A percentile compares a stretch with the other conserved stretches of the same genome.
Evolutionary conservation across 2,888 invertebrate species (phyloP).

Genomic region (Nemoura dubitans): DNA sequence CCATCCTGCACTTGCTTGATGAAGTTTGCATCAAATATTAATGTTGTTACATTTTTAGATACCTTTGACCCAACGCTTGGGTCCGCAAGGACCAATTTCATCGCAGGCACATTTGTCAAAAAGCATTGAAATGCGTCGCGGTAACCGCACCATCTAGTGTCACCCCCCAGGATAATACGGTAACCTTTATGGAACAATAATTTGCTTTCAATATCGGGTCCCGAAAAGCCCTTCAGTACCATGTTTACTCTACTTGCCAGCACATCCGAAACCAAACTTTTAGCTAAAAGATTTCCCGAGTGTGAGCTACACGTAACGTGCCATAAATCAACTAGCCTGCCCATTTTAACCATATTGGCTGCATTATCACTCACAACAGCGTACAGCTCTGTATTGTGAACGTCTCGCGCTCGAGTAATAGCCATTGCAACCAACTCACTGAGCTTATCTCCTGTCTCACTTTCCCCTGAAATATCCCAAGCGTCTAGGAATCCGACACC

Average conservation of each 20-base stretch:
- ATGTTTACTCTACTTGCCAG: constrained; percentile 16
- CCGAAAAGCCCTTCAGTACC: constrained; percentile 27
- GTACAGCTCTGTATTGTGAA: constrained; percentile 56
- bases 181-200: constrained; percentile 18
- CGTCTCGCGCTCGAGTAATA: constrained; percentile 49
- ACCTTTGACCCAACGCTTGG: too few relatives aligned
- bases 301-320: constrained; percentile 53
- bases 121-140: constrained; percentile 29
- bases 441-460: constrained; percentile 18
- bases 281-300: constrained; percentile 52
- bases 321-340: constrained; percentile 50
- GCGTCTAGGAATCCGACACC: constrained; percentile 21
- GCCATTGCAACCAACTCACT: constrained; percentile 22
- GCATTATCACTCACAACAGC: constrained; percentile 52
- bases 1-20: constrained; percentile 35
- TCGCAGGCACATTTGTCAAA: background rate
- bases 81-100: constrained; percentile 13
- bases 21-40: constrained; percentile 27
- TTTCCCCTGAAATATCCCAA: constrained; percentile 18
- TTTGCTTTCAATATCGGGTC: constrained; percentile 16
- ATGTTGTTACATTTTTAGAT: background rate
- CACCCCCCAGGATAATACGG: constrained; percentile 36
- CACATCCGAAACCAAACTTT: constrained; percentile 48
- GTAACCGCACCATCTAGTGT: constrained; percentile 32
- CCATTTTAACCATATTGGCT: constrained; percentile 52